phyloP scores from a whole-genome alignment of 2,888 invertebrate genomes.

The Oligia latruncula region DNA sequence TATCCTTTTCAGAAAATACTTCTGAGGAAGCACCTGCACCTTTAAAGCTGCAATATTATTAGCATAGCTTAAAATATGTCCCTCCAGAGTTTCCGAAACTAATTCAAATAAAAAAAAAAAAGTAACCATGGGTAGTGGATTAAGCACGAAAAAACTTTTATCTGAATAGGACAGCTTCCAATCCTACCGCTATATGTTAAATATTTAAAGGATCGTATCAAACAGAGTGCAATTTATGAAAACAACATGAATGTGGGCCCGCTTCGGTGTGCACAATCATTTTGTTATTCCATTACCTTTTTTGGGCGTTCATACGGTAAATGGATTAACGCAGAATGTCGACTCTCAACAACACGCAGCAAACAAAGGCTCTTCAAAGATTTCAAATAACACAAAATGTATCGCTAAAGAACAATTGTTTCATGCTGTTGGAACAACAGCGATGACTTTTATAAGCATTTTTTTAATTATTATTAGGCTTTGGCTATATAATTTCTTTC shows the following conservation, averaged over 20 bases:
- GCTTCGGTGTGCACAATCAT: constrained; percentile 60
- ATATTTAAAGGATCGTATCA: constrained; percentile 71
- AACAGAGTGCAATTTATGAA: constrained; percentile 77
- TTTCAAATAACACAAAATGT: background rate
- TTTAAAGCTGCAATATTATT: background rate
- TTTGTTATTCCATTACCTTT: constrained; percentile 75
- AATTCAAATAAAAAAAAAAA: constrained; percentile 3
- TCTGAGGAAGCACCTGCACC: background rate
- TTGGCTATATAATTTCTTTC: background rate
- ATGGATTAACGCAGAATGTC: constrained; percentile 33
- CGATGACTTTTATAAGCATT: background rate
- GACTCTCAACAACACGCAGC: constrained; percentile 1
- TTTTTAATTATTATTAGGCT: background rate
- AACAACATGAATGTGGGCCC: constrained; percentile 60
- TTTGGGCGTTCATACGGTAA: constrained; percentile 53
- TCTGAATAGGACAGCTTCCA: constrained; percentile 48
- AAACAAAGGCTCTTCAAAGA: background rate
- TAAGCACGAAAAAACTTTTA: constrained; percentile 52
- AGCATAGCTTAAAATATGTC: background rate
- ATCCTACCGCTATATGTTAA: constrained; percentile 59
- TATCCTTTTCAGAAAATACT: background rate
- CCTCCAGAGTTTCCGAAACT: background rate
- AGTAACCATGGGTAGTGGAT: constrained; percentile 8
- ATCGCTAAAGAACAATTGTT: background rate
- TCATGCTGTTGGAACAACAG: background rate